A percentile compares a stretch with the other conserved stretches of the same genome.
Conservation (phyloP, 2,113 vertebrate species). For the Brevimyrus niger region DNA sequence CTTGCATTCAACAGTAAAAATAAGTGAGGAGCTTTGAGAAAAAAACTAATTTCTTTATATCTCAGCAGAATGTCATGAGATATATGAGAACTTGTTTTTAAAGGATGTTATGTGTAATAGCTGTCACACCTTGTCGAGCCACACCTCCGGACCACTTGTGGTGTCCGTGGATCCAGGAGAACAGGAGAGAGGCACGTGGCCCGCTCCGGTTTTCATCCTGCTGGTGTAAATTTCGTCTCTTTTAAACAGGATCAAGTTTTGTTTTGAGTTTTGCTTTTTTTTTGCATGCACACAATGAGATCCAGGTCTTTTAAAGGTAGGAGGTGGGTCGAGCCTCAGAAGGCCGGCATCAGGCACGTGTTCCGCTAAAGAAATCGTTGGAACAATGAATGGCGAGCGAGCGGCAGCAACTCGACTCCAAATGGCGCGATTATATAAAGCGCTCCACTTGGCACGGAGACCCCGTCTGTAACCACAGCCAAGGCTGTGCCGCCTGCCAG, state of each 20-base stretch:
- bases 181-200: background rate
- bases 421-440: background rate
- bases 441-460: background rate
- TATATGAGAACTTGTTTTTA: background rate
- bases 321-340: background rate
- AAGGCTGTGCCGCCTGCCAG: background rate
- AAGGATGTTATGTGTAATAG: background rate
- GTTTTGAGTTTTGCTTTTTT: background rate
- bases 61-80: background rate
- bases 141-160: background rate
- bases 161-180: background rate
- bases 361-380: constrained; percentile 17
- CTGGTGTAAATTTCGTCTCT: background rate
- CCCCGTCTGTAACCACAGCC: background rate
- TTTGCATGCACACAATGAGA: background rate
- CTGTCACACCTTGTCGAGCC: background rate
- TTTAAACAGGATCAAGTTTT: background rate
- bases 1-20: background rate
- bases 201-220: background rate
- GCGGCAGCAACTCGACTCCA: background rate
- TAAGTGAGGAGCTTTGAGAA: background rate
- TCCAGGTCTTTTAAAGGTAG: background rate
- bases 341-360: background rate
- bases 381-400: background rate
- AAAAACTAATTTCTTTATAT: background rate